Conservation (phyloP, 2,888 invertebrate species). For the Rhingia campestris region DNA sequence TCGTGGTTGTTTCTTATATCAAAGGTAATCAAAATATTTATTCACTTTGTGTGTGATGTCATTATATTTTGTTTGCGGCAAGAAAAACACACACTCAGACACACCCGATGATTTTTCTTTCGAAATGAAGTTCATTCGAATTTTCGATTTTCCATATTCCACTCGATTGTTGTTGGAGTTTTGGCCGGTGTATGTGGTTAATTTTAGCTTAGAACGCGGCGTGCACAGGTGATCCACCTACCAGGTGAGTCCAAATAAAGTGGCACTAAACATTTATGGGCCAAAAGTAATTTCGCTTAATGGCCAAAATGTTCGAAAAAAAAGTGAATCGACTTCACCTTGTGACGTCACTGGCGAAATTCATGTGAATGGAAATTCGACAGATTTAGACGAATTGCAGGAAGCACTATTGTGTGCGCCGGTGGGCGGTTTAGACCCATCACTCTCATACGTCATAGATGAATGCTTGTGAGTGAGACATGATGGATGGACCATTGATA, state of each 20-base stretch:
- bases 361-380: constrained; percentile 23
- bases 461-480: constrained; percentile 23
- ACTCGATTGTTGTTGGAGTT: constrained; percentile 7
- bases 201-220: constrained; percentile 47
- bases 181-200: constrained; percentile 22
- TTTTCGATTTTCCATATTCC: constrained; percentile 25
- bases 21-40: constrained; percentile 61
- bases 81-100: constrained; percentile 20
- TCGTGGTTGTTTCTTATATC: too few relatives aligned
- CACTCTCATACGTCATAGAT: constrained; percentile 52
- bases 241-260: constrained; percentile 51
- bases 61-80: constrained; percentile 53
- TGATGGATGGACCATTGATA: constrained; percentile 37
- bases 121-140: constrained; percentile 36
- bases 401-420: not conserved
- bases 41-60: constrained; percentile 57
- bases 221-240: constrained; percentile 30
- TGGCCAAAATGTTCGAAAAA: not conserved
- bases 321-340: constrained; percentile 34
- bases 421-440: constrained; percentile 12
- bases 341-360: constrained; percentile 41
- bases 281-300: constrained; percentile 33
- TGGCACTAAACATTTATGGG: constrained; percentile 42
- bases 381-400: constrained; percentile 42
- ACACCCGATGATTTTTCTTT: constrained; percentile 21